Percentiles rank a stretch among this genome's conserved stretches.
These are phyloP conservation scores for Euphydryas editha DNA, from an alignment of 2,888 invertebrate species.

Conservation along the genomic window DNA sequence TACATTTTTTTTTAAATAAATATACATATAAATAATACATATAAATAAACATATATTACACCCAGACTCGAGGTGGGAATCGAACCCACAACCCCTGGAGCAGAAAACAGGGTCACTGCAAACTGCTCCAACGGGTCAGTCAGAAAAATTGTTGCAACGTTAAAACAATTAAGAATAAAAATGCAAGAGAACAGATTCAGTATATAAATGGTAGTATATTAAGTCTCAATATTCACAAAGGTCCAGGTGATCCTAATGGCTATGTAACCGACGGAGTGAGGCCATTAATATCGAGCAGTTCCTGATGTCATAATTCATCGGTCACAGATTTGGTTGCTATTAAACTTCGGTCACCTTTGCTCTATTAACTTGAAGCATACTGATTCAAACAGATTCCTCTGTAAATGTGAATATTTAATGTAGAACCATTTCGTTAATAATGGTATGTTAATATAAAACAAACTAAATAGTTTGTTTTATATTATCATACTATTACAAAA, in stretches of 20 bases:
- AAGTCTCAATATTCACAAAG: slow-evolving; percentile 33
- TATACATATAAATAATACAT: no score
- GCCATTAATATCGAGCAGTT: slow-evolving; percentile 41
- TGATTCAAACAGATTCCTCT: slow-evolving; percentile 14
- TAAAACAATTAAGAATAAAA: background rate
- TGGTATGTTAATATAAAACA: no score
- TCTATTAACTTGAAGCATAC: slow-evolving; percentile 21
- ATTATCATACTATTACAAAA: background rate
- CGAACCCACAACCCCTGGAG: no score
- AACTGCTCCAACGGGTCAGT: no score
- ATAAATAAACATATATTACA: no score
- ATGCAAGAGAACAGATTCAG: slow-evolving; percentile 14
- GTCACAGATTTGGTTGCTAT: slow-evolving; percentile 36
- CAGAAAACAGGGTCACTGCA: no score
- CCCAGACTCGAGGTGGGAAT: no score
- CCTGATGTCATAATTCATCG: slow-evolving; percentile 46
- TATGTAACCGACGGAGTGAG: slow-evolving; percentile 40
- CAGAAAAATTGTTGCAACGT: no score
- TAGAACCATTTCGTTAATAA: no score
- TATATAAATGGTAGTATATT: slow-evolving; percentile 36
- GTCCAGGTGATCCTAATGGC: slow-evolving; percentile 45
- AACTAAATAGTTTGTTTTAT: background rate
- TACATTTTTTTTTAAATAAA: no score
- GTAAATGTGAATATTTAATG: background rate
- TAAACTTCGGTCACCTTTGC: slow-evolving; percentile 36